A percentile compares a stretch with the other conserved stretches of the same genome.
These are phyloP conservation scores for Ancistrus triradiatus DNA, from an alignment of 2,113 vertebrate genomes.

Conservation along the genomic window DNA sequence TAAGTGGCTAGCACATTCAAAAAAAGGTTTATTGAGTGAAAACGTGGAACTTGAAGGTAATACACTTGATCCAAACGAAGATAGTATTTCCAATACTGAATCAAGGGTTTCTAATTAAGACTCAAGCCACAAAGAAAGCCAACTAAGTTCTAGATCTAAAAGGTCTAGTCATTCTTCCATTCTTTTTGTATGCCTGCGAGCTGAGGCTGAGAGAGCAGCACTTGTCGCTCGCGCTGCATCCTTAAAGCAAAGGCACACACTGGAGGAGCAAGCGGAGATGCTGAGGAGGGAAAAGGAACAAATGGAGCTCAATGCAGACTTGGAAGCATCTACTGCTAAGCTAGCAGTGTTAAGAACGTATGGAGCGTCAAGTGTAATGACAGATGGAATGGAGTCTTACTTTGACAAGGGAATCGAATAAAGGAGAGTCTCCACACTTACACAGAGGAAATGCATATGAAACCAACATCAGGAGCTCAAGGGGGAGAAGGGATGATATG, in stretches of 20 bases:
- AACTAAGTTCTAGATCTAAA: no score
- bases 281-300: no score
- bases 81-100: no score
- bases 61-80: no score
- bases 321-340: neutral
- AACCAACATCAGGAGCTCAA: no score
- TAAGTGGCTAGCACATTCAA: no score
- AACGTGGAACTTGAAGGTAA: no score
- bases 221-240: neutral
- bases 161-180: neutral
- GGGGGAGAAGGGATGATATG: no score
- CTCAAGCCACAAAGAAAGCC: no score
- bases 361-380: neutral
- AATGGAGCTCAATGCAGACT: neutral
- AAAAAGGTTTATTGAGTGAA: no score
- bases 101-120: no score
- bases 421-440: neutral
- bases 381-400: constrained; percentile 1
- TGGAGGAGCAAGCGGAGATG: neutral
- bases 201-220: neutral
- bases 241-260: neutral
- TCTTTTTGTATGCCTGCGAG: neutral
- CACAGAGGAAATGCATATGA: no score
- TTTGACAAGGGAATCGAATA: neutral
- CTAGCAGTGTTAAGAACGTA: neutral